phyloP scores from a whole-genome alignment of 2,888 invertebrate genomes.

The Sarcophaga rosellei region DNA sequence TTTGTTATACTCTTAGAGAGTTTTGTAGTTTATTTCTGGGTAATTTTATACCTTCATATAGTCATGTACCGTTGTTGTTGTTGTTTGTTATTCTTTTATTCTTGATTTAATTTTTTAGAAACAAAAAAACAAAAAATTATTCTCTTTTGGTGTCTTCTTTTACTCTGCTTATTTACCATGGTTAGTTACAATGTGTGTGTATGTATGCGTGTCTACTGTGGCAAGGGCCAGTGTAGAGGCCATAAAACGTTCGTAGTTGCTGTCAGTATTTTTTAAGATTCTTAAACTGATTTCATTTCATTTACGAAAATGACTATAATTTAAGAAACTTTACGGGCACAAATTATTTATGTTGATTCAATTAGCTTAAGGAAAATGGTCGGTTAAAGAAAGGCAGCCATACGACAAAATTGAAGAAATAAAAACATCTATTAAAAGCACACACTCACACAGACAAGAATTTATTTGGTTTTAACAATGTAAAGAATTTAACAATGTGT shows the following conservation, averaged over 20 bases:
- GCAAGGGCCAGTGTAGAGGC: background rate
- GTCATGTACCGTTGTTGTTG: background rate
- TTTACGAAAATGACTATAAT: conserved; percentile 56
- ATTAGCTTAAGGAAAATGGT: conserved; percentile 39
- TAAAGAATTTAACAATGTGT: too few relatives aligned
- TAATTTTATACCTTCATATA: conserved; percentile 48
- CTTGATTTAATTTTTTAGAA: background rate
- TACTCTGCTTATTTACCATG: conserved; percentile 3
- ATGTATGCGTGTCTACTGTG: background rate
- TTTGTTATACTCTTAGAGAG: conserved; percentile 7
- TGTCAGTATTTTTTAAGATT: background rate
- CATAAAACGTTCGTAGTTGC: background rate
- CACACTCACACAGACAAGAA: too few relatives aligned
- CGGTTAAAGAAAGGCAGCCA: too few relatives aligned
- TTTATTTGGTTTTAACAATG: too few relatives aligned
- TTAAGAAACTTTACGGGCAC: conserved; percentile 46
- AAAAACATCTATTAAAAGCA: conserved; percentile 14
- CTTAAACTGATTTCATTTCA: conserved; percentile 55
- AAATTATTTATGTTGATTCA: conserved; percentile 60
- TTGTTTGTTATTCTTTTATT: background rate
- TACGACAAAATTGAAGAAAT: conserved; percentile 3
- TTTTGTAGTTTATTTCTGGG: conserved; percentile 34
- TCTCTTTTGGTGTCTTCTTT: background rate
- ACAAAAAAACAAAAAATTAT: background rate
- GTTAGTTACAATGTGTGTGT: background rate